phyloP scores from a whole-genome alignment of 2,113 vertebrate genomes.

The Anguilla japonica region DNA sequence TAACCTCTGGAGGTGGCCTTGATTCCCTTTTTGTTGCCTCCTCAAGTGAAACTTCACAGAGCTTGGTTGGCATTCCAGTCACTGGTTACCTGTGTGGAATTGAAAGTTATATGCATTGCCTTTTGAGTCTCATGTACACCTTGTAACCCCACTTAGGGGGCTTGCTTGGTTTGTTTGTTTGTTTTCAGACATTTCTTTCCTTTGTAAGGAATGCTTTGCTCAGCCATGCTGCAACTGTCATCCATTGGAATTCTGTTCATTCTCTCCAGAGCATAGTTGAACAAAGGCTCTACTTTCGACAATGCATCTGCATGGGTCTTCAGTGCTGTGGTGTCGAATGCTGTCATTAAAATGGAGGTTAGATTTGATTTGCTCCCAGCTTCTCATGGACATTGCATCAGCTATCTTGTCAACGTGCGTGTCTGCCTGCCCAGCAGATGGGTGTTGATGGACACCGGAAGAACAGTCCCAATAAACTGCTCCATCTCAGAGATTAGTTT shows the following conservation, averaged over 20 bases:
- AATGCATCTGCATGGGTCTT: conserved; percentile 20
- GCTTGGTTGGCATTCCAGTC: too few species aligned
- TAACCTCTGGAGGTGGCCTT: too few species aligned
- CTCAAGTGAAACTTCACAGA: too few species aligned
- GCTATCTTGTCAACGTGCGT: conserved; percentile 18
- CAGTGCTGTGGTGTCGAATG: conserved; percentile 17
- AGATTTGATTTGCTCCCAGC: conserved; percentile 19
- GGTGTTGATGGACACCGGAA: background rate
- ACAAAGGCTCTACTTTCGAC: background rate
- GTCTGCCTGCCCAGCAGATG: too few species aligned
- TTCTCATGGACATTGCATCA: conserved; percentile 17
- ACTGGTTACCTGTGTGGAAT: too few species aligned
- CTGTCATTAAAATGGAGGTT: conserved; percentile 25
- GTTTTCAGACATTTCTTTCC: background rate
- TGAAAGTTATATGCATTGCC: too few species aligned
- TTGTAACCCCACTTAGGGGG: too few species aligned
- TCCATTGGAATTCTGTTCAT: conserved; percentile 21
- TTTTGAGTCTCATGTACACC: too few species aligned
- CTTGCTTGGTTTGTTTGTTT: too few species aligned
- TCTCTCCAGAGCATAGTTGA: conserved; percentile 11
- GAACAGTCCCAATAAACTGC: too few species aligned
- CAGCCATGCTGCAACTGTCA: background rate
- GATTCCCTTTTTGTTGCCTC: too few species aligned
- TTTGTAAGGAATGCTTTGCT: background rate
- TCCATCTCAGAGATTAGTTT: too few species aligned